Base-by-base conservation (phyloP, 2,888 invertebrate species). In the Pollenia angustigena region DNA sequence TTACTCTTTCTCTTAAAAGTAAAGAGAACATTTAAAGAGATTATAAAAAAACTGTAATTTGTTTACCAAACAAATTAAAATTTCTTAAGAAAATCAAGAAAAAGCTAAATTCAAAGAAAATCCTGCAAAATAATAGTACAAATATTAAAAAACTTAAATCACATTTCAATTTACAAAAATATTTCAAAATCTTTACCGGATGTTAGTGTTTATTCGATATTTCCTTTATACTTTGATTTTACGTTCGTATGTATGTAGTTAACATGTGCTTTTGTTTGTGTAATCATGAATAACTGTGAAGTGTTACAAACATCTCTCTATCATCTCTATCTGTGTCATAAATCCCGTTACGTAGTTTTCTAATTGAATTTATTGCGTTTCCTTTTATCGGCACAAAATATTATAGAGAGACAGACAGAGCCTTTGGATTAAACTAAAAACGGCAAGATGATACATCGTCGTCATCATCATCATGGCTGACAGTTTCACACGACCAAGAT, bases 321-420 rank as follows among this genome's bases (percentile, higher is more conserved):
- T 12, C 46, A 58, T 18, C 46, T 69, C 18, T 54, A 42, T 69
- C 18, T 54, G 23, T 66, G 64, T 0, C 54, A 68, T 68, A 82
- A 68, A 74, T 58, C 60, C 60, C 18, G 58, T 82, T 54, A 69
- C 54, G 60, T 81, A 44, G 56, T 46, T 81, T 76, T 81, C 50
- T 81, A 87, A 87, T 84, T 81, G 72, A 87, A 87, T 87, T 87
- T 81, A 87, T 78, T 81, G 54, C 66, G 66, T 81, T 87, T 87
- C 82, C 86, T 81, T 42, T 76, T 83, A 80, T 60, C 71, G 58
- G 32, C 64, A 23, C 18, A 64, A 78, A 66, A 81, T 72, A 64
- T 56, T 32, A 32, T 32, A 32, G 32, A 32, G 0, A 32, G 32
- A 32, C 4, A 32, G 32, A 32, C 12, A 46, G 12, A 16, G 54